phyloP scores from a whole-genome alignment of 2,888 invertebrate species.

The Aporophyla nigra region DNA sequence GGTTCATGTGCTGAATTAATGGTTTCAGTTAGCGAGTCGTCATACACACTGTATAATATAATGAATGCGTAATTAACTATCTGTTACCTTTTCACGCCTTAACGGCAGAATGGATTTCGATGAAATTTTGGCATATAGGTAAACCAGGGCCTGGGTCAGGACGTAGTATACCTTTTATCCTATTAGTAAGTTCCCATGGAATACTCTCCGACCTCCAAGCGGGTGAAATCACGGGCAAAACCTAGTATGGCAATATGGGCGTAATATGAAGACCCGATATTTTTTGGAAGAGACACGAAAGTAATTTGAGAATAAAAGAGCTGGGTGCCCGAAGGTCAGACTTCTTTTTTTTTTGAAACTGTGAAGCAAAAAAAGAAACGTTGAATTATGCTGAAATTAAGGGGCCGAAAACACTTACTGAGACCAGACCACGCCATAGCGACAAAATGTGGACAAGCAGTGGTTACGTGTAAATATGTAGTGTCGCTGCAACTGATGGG shows the following conservation, averaged over 20 bases:
- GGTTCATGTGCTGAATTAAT: no score
- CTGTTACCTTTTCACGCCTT: neutral
- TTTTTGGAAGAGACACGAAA: conserved; percentile 30
- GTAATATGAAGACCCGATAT: conserved; percentile 25
- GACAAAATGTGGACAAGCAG: neutral
- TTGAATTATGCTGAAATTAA: neutral
- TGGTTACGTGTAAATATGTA: no score
- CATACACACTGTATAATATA: no score
- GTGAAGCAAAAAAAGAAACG: neutral
- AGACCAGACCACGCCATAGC: neutral
- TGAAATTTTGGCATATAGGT: neutral
- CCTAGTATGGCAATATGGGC: conserved; percentile 14
- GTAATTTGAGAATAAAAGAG: conserved; percentile 49
- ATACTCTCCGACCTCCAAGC: no score
- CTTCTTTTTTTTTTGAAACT: conserved; percentile 48
- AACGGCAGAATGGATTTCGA: neutral
- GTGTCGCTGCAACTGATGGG: no score
- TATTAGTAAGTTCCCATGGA: neutral
- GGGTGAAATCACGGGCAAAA: neutral
- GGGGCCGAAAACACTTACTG: neutral
- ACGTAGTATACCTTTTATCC: neutral
- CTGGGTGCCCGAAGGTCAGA: conserved; percentile 38
- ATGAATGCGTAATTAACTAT: neutral
- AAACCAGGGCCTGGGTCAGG: neutral
- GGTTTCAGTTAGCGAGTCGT: no score